Percentiles rank a stretch among this genome's conserved stretches.
These are phyloP conservation scores for Neuroterus valhalla DNA, from an alignment of 1,140 invertebrate genomes.

Conservation along the genomic window DNA sequence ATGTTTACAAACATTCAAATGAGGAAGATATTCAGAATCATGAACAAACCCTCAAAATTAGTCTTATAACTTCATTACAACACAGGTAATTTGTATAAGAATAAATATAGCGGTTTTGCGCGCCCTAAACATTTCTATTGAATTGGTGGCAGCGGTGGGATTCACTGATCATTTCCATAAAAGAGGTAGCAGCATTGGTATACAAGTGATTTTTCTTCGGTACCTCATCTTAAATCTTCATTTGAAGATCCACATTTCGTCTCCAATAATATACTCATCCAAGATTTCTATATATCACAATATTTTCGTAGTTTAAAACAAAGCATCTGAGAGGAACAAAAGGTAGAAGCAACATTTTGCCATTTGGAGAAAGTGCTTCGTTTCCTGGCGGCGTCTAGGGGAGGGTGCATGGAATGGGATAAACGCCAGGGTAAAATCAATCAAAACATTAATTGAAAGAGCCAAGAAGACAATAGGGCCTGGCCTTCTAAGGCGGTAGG, in stretches of 20 bases:
- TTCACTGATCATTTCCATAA: too few species aligned
- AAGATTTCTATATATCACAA: conserved; percentile 9
- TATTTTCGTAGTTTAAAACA: conserved; percentile 26
- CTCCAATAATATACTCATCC: not conserved
- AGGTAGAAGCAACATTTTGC: conserved; percentile 28
- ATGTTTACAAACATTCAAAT: too few species aligned
- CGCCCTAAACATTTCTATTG: too few species aligned
- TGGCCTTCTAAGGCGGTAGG: conserved; percentile 59
- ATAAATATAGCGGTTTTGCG: too few species aligned
- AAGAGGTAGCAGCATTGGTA: too few species aligned
- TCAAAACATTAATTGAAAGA: conserved; percentile 77
- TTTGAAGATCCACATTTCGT: conserved; percentile 1
- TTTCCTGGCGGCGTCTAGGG: conserved; percentile 38
- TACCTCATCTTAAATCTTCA: not conserved
- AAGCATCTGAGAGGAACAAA: conserved; percentile 24
- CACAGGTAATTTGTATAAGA: too few species aligned
- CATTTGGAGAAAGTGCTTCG: conserved; percentile 30
- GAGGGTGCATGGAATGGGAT: conserved; percentile 47
- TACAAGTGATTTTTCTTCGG: too few species aligned
- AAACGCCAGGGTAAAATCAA: conserved; percentile 69
- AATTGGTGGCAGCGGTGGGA: too few species aligned
- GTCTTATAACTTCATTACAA: too few species aligned
- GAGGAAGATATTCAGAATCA: too few species aligned
- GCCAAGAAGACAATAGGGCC: conserved; percentile 71
- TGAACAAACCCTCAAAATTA: too few species aligned